These are phyloP conservation scores for Mycalesis mineus DNA, from an alignment of 2,888 invertebrate species.

Conservation along the genomic window DNA sequence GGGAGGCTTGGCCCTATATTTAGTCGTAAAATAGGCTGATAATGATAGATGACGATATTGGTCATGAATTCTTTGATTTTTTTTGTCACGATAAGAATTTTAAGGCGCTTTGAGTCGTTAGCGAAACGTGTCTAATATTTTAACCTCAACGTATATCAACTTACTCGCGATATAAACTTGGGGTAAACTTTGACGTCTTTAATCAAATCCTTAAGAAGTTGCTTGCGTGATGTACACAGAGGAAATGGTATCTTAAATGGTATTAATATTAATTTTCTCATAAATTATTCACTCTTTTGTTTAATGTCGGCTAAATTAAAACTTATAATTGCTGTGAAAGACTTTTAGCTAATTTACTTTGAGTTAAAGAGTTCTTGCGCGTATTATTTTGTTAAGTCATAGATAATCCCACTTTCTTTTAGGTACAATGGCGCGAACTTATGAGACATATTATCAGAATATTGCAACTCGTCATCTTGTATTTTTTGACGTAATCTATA, in stretches of 20 bases:
- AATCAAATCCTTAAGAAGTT: conserved; percentile 14
- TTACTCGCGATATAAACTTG: conserved; percentile 12
- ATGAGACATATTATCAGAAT: too few species aligned
- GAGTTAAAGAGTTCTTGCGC: too few species aligned
- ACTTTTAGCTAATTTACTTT: too few species aligned
- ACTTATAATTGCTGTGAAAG: not conserved
- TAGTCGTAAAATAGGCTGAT: too few species aligned
- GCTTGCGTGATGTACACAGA: not conserved
- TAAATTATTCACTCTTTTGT: not conserved
- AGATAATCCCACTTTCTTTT: too few species aligned
- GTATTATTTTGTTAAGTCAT: too few species aligned
- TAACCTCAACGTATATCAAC: not conserved
- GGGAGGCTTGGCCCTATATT: too few species aligned
- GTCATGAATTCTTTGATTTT: too few species aligned
- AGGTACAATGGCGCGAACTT: too few species aligned
- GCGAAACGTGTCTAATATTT: not conserved
- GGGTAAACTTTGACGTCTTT: conserved; percentile 13
- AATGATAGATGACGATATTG: too few species aligned
- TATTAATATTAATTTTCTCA: conserved; percentile 1
- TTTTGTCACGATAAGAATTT: not conserved
- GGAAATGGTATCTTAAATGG: conserved; percentile 1
- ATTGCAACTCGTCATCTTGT: too few species aligned
- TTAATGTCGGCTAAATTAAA: not conserved
- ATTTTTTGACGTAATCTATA: too few species aligned
- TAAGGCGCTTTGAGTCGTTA: not conserved